These are phyloP conservation scores for Caerostris darwini DNA, from an alignment of 1,140 invertebrate genomes.

Conservation along the genomic window DNA sequence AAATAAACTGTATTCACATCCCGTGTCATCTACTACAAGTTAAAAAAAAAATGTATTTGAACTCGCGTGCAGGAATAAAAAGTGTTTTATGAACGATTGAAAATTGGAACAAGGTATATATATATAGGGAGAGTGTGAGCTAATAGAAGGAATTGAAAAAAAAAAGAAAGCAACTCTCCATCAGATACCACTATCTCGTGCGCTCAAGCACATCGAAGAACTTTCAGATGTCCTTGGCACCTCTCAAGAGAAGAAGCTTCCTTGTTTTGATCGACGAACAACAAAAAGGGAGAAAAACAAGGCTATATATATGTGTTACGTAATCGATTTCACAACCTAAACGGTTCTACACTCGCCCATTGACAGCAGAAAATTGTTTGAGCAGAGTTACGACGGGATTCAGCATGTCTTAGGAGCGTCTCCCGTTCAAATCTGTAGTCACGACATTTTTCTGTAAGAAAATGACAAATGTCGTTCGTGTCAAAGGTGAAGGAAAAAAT, in stretches of 20 bases:
- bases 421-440: neutral
- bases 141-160: too few relatives aligned
- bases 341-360: neutral
- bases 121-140: too few relatives aligned
- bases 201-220: neutral
- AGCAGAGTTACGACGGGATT: neutral
- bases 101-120: too few relatives aligned
- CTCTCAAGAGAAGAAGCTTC: neutral
- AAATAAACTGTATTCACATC: too few relatives aligned
- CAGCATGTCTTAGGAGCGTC: neutral
- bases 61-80: too few relatives aligned
- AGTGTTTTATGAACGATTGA: too few relatives aligned
- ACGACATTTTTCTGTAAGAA: neutral
- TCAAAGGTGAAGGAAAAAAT: constrained; percentile 6
- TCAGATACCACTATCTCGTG: neutral
- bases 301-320: too few relatives aligned
- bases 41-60: too few relatives aligned
- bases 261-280: neutral
- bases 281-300: neutral
- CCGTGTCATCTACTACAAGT: too few relatives aligned
- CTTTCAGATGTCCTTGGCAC: neutral
- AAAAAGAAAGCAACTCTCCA: too few relatives aligned
- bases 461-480: neutral
- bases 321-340: neutral
- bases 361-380: neutral